These are phyloP conservation scores for Centropus bengalensis DNA, from an alignment of 2,113 vertebrate genomes.

Conservation along the genomic window DNA sequence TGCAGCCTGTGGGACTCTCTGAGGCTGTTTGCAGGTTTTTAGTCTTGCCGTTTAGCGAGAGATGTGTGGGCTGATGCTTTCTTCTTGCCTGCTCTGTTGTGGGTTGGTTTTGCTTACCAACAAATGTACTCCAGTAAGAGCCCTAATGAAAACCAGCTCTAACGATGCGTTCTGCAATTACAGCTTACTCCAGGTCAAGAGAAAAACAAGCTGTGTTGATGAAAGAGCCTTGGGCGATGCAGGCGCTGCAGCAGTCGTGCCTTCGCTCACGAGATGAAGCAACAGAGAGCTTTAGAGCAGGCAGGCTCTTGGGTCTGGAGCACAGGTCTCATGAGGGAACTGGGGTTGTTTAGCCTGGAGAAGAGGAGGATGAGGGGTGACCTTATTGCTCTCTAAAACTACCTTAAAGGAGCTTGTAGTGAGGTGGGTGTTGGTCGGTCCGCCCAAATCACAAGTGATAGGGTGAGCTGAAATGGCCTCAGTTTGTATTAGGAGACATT, in stretches of 20 bases:
- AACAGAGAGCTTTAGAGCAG: neutral
- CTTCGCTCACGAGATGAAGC: neutral
- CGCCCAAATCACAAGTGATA: too few relatives aligned
- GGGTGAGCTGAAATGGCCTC: too few relatives aligned
- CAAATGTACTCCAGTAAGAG: neutral
- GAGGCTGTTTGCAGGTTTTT: neutral
- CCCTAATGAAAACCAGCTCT: neutral
- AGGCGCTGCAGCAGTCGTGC: neutral
- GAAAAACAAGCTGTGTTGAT: neutral
- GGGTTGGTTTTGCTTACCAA: neutral
- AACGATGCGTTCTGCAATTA: neutral
- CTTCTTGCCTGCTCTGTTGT: neutral
- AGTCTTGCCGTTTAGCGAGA: rapidly evolving
- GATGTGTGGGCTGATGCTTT: neutral
- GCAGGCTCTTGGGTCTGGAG: neutral
- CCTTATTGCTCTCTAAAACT: too few relatives aligned
- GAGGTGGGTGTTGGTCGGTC: too few relatives aligned
- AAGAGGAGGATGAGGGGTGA: too few relatives aligned
- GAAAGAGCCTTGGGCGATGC: neutral
- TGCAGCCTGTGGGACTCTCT: neutral
- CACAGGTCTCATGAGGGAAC: too few relatives aligned
- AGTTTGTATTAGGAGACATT: too few relatives aligned
- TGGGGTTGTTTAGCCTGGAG: too few relatives aligned
- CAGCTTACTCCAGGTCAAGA: neutral
- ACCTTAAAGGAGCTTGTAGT: too few relatives aligned